phyloP scores from a whole-genome alignment of 2,797 vertebrate species.

The Siniperca obscura region DNA sequence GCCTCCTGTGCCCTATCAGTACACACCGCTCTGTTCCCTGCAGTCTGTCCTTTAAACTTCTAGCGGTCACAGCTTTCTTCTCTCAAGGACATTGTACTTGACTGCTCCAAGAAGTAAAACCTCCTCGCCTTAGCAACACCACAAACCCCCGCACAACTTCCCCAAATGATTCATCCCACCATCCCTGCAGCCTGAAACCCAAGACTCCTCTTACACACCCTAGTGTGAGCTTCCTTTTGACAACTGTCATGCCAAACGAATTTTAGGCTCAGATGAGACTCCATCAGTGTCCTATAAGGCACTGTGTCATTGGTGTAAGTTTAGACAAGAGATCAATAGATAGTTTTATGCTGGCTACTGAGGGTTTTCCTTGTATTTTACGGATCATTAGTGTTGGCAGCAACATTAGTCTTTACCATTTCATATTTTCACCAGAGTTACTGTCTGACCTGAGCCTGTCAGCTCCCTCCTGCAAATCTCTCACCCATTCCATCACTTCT shows the following conservation, averaged over 20 bases:
- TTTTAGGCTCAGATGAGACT: conserved; percentile 26
- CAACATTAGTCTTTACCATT: conserved; percentile 2
- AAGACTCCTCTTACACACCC: conserved; percentile 53
- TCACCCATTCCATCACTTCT: conserved; percentile 22
- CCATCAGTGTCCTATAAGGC: not conserved
- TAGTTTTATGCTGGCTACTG: not conserved
- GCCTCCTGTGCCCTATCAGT: conserved; percentile 43
- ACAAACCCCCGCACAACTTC: conserved; percentile 1
- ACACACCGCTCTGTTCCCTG: not conserved
- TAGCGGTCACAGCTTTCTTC: conserved; percentile 26
- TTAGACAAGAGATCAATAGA: not conserved
- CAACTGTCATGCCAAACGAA: conserved; percentile 43
- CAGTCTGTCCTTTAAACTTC: conserved; percentile 27
- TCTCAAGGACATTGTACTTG: conserved; percentile 26
- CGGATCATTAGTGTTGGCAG: not conserved
- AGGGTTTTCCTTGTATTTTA: not conserved
- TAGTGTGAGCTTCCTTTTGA: conserved; percentile 19
- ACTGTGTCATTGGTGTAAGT: conserved; percentile 5
- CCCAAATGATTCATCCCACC: conserved; percentile 60
- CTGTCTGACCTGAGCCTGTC: conserved; percentile 20
- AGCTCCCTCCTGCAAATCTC: conserved; percentile 28
- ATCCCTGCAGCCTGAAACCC: conserved; percentile 60
- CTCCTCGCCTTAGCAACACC: conserved; percentile 26
- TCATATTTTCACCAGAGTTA: conserved; percentile 13
- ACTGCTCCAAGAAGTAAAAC: conserved; percentile 26